Evolutionary conservation across 37 sponge, comb jelly and placozoan species (phyloP), one percentile per base, ranked within the genome.

Genomic region (Petrosia ficiformis): DNA sequence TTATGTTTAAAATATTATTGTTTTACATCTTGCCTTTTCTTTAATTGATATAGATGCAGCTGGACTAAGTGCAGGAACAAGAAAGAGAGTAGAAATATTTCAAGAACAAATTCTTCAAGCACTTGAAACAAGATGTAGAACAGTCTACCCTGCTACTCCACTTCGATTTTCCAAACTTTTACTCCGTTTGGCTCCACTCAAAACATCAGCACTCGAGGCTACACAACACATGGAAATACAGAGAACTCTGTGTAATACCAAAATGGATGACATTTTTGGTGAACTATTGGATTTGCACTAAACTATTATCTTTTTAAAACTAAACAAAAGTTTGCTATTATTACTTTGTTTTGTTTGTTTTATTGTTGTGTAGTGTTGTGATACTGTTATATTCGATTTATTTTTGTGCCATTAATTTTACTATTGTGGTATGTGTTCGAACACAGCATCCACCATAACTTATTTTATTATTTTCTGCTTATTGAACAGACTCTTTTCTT

Each of bases 191-290:
- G 69, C 86, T 16, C 81, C 85, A 19, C 69, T 95, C 69, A 87
- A 84, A 41, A 76, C 95, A 39, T 80, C 88, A 44, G 77, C 74
- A 28, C 65, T 83, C 3, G 92, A 95, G 35, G 75, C 83, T 1
- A 81, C 87, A 75, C 84, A 87, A 30, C 92, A 95, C 81, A 87
- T 95, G 82, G 92, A 91, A 56, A 82, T 86, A 1, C 92, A 91
- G 41, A 72, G 87, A 21, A 88, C 92, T 25, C 77, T 91, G 16
- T 87, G 92, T 14, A 82, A 90, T 40, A 57, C 90, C 40, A 84
- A 90, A 26, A 73, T 90, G 78, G 90, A 90, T 72, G 79, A 76
- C 56, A 71, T 90, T 41, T 84, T 90, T 84, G 85, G 86, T 6
- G 90, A 90, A 67, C 82, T 90, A 1, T 77, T 90, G 31, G 90